A percentile compares a stretch with the other conserved stretches of the same genome.
phyloP scores from a whole-genome alignment of 2,797 vertebrate species.

The Crenuchus spilurus region DNA sequence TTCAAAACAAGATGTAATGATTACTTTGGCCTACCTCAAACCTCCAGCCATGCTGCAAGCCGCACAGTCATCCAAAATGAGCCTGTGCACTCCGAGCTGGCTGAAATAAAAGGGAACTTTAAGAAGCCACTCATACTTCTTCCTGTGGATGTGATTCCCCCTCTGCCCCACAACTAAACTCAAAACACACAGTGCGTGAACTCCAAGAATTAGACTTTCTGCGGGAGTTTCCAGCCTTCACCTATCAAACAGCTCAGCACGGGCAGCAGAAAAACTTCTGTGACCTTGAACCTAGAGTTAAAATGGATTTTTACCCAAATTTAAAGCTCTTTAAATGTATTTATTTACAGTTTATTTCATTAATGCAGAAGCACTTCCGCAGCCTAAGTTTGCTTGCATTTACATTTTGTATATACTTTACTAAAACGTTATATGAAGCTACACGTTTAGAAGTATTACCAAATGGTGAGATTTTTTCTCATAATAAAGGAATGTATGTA shows the following conservation, averaged over 20 bases:
- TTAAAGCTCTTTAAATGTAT: no score
- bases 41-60: slow-evolving; percentile 71
- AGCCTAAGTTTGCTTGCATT: no score
- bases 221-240: slow-evolving; percentile 56
- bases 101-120: slow-evolving; percentile 46
- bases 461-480: no score
- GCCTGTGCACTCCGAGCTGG: slow-evolving; percentile 25
- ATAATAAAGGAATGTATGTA: no score
- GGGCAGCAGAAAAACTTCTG: not conserved
- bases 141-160: slow-evolving; percentile 58
- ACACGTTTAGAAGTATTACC: no score
- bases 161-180: slow-evolving; percentile 25
- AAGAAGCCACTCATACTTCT: slow-evolving; percentile 45
- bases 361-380: no score
- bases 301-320: no score
- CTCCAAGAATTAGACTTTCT: slow-evolving; percentile 46
- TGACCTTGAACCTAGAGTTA: no score
- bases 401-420: no score
- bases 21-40: slow-evolving; percentile 65
- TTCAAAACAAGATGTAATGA: not conserved
- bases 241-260: not conserved
- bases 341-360: no score
- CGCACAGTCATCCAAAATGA: slow-evolving; percentile 36
- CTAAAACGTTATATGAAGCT: no score
- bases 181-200: slow-evolving; percentile 20